Base-by-base conservation (phyloP, 2,888 invertebrate species). In the Habrosyne pyritoides region DNA sequence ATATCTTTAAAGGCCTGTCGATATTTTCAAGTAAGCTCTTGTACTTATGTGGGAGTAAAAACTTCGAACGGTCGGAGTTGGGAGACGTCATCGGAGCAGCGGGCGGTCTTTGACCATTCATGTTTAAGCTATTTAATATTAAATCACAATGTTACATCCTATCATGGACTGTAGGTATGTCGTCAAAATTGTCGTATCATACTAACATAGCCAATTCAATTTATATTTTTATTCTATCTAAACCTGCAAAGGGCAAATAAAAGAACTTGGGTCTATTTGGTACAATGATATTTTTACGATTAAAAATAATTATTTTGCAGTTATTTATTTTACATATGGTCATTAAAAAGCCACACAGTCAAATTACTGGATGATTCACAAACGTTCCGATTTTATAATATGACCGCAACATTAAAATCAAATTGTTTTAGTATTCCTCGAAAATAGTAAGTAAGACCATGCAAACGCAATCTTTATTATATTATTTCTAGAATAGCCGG, bases 391-490 rank as follows among this genome's bases (percentile, higher is more conserved):
- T 64, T 72, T 71, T 61, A 57, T 54, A 47, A 55, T 56, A 55
- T 61, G 30, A 59, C 69, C 59, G 65, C 61, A 64, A 67, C 71
- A 61, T 57, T 61, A 52, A 71, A 71, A 72, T 5, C 3, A 18
- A 42, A 18, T 65, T 66, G 66, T 71, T 78, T 73, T 68, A 70
- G 69, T 76, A 73, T 79, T 78, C 68, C 61, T 67, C 63, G 77
- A 81, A 83, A 81, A 73, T 77, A 78, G 80, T 83, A 84, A 85
- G 87, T 85, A 88, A 83, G 75, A 82, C 78, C 78, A 77, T 75
- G 77, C 77, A 71, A 73, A 80, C 73, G 73, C 67, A 77, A 79
- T 79, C 65, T 79, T 83, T 83, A 82, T 79, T 67, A 66, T 59
- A 60, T 55, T 57, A 80, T 77, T 70, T 69, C 75, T 78, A 81